Evolutionary conservation across 2,797 vertebrate species (phyloP), one percentile per base, ranked within the genome.

Genomic region (Xyrichtys novacula): DNA sequence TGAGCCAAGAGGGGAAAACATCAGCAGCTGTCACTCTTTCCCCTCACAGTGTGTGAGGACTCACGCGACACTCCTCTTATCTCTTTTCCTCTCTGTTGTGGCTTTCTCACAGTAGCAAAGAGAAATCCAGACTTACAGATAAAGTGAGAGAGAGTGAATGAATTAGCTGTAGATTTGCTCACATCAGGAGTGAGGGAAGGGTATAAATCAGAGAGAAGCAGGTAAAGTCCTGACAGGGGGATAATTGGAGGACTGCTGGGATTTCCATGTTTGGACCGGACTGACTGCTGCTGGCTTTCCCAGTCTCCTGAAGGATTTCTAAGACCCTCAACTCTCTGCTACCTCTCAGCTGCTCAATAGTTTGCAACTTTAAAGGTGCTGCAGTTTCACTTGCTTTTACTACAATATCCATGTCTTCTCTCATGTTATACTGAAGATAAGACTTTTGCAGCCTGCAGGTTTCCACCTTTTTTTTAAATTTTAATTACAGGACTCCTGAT

Each of bases 221-320:
- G 77, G 66, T 78, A 57, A 63, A 63, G 28, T 46, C 50, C 65
- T 74, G 61, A 17, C 69, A 74, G 57, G 57, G 34, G 11, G 23
- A 38, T 59, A 65, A 46, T 60, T 52, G 4, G 50, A 40, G 64
- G 47, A 39, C 64, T 56, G 48, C 16, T 6, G 68, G 75, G 64
- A 40, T 85, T 84, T 85, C 88, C 85, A 87, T 76, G 77, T 89
- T 88, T 84, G 75, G 83, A 81, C 73, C 20, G 20, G 70, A 67
- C 80, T 76, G 78, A 80, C 74, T 75, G 7, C 36, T 66, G 50
- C 76, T 64, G 38, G 47, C 9, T 14, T 36, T 73, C 47, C 62
- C 26, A 73, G 57, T 17, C 44, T 54, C 48, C 42, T 48, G 34
- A 71, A 54, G 69, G 70, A 48, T 53, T 39, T 19, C 0, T 22